A percentile compares a stretch with the other conserved stretches of the same genome.
phyloP scores from a whole-genome alignment of 2,888 invertebrate genomes.

The Leucophenga maculata region DNA sequence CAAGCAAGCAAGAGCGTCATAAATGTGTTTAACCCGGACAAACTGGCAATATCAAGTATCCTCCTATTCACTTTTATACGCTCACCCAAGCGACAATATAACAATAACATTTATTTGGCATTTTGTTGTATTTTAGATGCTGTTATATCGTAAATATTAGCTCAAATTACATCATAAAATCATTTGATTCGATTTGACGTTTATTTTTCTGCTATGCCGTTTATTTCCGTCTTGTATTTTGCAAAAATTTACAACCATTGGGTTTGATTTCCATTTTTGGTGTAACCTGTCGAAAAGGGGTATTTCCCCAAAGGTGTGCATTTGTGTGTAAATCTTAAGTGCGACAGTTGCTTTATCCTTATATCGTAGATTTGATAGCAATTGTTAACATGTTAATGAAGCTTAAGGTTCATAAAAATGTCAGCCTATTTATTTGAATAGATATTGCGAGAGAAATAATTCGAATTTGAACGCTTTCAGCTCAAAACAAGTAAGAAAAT shows the following conservation, averaged over 20 bases:
- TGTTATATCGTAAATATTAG: conserved; percentile 72
- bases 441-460: too few relatives aligned
- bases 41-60: conserved; percentile 2
- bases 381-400: too few relatives aligned
- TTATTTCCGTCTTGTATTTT: neutral
- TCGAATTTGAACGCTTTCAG: neutral
- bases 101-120: conserved; percentile 70
- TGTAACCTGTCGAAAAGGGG: too few relatives aligned
- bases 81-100: conserved; percentile 69
- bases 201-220: conserved; percentile 60
- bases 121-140: conserved; percentile 70
- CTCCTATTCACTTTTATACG: conserved; percentile 4
- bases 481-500: too few relatives aligned
- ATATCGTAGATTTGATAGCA: too few relatives aligned
- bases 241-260: conserved; percentile 48
- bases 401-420: too few relatives aligned
- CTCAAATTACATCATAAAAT: conserved; percentile 72
- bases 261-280: conserved; percentile 8
- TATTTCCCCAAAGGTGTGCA: too few relatives aligned
- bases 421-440: too few relatives aligned
- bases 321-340: too few relatives aligned
- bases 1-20: conserved; percentile 45
- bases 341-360: too few relatives aligned
- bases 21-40: conserved; percentile 46
- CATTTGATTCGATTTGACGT: conserved; percentile 72